Conservation (phyloP, 2,113 vertebrate species). For the Campylomormyrus numenius region DNA sequence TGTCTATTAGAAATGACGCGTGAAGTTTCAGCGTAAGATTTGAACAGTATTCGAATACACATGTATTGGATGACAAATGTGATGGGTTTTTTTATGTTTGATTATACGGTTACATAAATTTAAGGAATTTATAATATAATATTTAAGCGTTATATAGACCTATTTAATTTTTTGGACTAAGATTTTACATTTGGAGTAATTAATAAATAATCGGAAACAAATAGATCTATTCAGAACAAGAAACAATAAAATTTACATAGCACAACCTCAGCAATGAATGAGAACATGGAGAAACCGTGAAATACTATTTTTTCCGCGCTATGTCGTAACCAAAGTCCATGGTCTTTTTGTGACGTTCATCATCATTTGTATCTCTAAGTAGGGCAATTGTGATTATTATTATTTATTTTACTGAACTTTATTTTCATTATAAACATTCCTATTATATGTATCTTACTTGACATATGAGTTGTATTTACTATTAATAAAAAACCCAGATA, state of each 20-base stretch:
- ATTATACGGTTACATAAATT: background rate
- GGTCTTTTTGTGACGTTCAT: background rate
- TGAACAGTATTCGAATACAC: background rate
- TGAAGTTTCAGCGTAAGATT: background rate
- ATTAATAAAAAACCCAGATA: background rate
- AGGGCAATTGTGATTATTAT: too few relatives aligned
- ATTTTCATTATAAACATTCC: too few relatives aligned
- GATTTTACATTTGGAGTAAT: background rate
- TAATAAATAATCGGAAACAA: background rate
- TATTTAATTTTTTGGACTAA: background rate
- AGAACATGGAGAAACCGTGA: background rate
- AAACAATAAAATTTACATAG: background rate
- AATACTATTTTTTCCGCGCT: background rate
- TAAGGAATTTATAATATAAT: background rate
- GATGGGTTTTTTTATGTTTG: background rate
- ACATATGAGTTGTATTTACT: background rate
- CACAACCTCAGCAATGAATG: background rate
- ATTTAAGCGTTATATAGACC: background rate
- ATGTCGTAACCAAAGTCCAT: background rate
- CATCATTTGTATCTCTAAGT: background rate
- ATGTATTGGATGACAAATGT: background rate
- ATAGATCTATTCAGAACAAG: background rate
- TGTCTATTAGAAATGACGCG: constrained; percentile 40
- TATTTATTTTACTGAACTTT: background rate
- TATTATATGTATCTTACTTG: too few relatives aligned